Evolutionary conservation across 2,113 vertebrate genomes (phyloP).

Genomic region (Dunckerocampus dactyliophorus): DNA sequence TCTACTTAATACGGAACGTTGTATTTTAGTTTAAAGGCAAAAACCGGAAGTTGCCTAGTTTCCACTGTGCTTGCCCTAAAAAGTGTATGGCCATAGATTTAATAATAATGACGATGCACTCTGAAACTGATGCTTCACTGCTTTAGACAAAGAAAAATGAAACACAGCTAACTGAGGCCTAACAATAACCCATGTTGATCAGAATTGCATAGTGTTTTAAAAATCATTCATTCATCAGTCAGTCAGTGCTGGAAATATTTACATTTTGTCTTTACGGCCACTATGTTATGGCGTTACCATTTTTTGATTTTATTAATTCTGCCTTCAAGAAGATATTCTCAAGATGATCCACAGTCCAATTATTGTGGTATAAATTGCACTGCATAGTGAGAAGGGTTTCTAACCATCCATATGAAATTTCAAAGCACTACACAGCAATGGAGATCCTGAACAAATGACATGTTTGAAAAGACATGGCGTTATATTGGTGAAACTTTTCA

Average conservation of each 20-base stretch:
- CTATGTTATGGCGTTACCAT: too few species aligned
- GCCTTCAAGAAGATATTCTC: too few species aligned
- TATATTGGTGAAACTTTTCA: background rate
- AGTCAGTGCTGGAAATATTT: background rate
- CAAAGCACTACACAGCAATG: background rate
- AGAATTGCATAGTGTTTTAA: background rate
- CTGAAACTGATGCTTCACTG: constrained; percentile 7
- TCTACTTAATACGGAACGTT: too few species aligned
- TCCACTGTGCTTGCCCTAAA: background rate
- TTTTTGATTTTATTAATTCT: too few species aligned
- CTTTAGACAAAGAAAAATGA: background rate
- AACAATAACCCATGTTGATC: background rate
- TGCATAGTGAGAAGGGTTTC: too few species aligned
- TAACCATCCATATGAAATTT: too few species aligned
- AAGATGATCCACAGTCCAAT: too few species aligned
- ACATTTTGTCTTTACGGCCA: background rate
- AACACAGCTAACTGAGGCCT: background rate
- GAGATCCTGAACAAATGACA: background rate
- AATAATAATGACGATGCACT: constrained; percentile 43
- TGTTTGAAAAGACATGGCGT: too few species aligned
- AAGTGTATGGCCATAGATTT: background rate
- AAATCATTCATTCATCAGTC: too few species aligned
- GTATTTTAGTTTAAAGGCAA: constrained; percentile 31
- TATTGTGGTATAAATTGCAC: too few species aligned
- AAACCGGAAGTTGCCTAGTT: constrained; percentile 13